Evolutionary conservation across 64 coral and sea anemone species (phyloP), one percentile per base, ranked within the genome.

Genomic region (Platygyra sinensis): DNA sequence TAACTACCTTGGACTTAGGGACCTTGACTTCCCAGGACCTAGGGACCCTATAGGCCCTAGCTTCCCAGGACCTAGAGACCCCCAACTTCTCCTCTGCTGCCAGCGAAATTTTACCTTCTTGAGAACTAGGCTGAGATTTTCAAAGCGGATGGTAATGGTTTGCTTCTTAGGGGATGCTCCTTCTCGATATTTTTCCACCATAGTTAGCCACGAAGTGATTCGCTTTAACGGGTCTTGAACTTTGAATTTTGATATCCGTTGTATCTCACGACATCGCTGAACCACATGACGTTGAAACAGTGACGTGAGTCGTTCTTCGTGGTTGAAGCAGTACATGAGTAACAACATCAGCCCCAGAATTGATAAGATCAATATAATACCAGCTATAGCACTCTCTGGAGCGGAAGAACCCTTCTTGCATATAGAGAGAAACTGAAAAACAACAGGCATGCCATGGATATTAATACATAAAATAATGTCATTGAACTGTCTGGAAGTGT

Each of bases 321-420:
- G 74, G 87, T 76, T 60, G 87, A 76, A 89, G 25, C 30, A 89
- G 9, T 61, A 33, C 50, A 89, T 4, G 14, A 31, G 72, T 11
- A 89, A 42, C 72, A 89, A 62, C 20, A 89, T 42, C 30, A 89
- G 25, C 30, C 59, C 60, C 0, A 89, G 73, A 39, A 89, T 78
- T 28, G 33, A 29, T n/a, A 67, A 67, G 30, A 89, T 89, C 10
- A 89, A 77, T 36, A 89, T 31, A 60, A 89, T 28, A 28, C 87
- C 87, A 3, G 73, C 87, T 8, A 52, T 52, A 6, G 87, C 55
- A 31, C 87, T 89, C 13, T 54, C 72, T 1, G 87, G 87, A 29
- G 87, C 87, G 63, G 63, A 63, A 63, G 87, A 22, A 2, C 87
- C 87, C 54, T 49, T 39, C 55, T 89, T 78, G 87, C 87, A 89